Evolutionary conservation across 2,888 invertebrate species (phyloP).

Genomic region (Pterostichus niger): DNA sequence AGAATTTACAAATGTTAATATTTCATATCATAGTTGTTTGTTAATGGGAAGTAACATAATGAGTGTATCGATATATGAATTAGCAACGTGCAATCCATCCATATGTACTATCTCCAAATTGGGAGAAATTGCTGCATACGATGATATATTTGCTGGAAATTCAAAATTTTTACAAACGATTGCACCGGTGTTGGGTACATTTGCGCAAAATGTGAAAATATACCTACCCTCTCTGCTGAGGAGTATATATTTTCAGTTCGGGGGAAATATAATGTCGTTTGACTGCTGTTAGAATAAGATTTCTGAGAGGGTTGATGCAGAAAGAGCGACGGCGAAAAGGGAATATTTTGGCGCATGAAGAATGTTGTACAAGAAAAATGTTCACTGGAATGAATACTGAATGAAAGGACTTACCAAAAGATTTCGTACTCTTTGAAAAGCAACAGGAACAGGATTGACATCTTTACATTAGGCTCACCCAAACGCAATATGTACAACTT

Average conservation of each 20-base stretch:
- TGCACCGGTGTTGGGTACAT: neutral
- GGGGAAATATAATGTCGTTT: conserved; percentile 25
- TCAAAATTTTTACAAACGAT: conserved; percentile 15
- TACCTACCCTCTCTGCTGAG: neutral
- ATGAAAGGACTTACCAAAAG: conserved; percentile 8
- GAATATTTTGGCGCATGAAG: conserved; percentile 41
- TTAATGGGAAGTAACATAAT: too few species aligned
- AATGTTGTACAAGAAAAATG: conserved; percentile 39
- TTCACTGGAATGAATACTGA: conserved; percentile 10
- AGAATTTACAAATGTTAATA: too few species aligned
- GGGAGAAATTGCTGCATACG: neutral
- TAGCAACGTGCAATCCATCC: too few species aligned
- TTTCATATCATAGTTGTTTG: too few species aligned
- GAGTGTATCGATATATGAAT: too few species aligned
- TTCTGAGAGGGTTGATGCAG: conserved; percentile 30
- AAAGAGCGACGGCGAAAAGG: conserved; percentile 30
- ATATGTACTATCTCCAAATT: too few species aligned
- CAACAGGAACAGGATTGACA: conserved; percentile 2
- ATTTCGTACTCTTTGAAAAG: neutral
- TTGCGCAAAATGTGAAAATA: conserved; percentile 19
- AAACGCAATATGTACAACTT: too few species aligned
- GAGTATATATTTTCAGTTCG: conserved; percentile 30
- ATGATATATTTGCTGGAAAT: conserved; percentile 2
- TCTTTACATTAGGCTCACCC: neutral
- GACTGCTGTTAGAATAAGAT: conserved; percentile 41